Conservation (phyloP, 2,797 vertebrate genomes). For the Buceros bicornis region DNA sequence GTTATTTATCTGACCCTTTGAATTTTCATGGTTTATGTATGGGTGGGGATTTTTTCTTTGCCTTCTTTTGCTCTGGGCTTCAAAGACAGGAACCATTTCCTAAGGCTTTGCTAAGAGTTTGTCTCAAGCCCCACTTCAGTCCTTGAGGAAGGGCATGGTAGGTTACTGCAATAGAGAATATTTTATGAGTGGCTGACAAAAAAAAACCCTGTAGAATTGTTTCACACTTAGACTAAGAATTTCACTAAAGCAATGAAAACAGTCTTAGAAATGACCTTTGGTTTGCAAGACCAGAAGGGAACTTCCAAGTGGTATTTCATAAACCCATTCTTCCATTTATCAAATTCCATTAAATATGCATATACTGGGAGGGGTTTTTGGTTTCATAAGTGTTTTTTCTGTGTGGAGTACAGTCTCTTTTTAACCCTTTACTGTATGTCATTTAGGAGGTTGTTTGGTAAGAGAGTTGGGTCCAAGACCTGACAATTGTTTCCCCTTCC, state of each 20-base stretch:
- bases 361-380: accelerated
- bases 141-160: background rate
- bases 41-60: background rate
- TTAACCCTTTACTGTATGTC: background rate
- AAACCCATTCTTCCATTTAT: background rate
- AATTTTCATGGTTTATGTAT: background rate
- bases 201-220: background rate
- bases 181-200: background rate
- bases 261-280: background rate
- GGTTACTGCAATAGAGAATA: background rate
- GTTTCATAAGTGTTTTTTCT: background rate
- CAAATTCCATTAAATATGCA: background rate
- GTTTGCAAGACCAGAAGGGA: background rate
- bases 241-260: background rate
- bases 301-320: background rate
- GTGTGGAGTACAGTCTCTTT: background rate
- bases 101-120: background rate
- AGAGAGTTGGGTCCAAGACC: background rate
- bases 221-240: background rate
- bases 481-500: background rate
- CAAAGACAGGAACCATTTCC: background rate
- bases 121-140: background rate
- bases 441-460: background rate
- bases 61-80: background rate
- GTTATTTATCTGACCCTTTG: background rate